phyloP scores from a whole-genome alignment of 1,140 invertebrate genomes.

The Drosophila rufa region DNA sequence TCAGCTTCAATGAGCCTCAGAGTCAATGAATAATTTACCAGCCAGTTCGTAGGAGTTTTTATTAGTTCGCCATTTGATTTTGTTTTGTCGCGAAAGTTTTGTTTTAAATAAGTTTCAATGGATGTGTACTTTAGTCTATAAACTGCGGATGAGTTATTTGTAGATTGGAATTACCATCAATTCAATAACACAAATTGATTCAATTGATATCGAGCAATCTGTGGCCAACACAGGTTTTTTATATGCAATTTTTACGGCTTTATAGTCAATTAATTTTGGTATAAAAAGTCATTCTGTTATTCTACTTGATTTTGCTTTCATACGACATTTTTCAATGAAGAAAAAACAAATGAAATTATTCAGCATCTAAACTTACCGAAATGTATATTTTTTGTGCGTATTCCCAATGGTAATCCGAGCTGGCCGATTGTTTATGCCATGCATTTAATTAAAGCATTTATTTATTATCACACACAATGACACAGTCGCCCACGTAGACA shows the following conservation, averaged over 20 bases:
- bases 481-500: constrained; percentile 25
- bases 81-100: constrained; percentile 9
- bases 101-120: not conserved
- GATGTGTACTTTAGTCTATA: not conserved
- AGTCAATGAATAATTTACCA: constrained; percentile 44
- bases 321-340: constrained; percentile 6
- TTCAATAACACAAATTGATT: constrained; percentile 12
- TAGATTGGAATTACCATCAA: constrained; percentile 8
- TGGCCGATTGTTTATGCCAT: constrained; percentile 35
- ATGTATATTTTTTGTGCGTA: constrained; percentile 10
- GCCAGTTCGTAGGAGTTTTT: constrained; percentile 11
- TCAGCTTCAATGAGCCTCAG: constrained; percentile 23
- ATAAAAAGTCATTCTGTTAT: constrained; percentile 9
- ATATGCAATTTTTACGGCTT: not conserved
- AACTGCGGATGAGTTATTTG: not conserved
- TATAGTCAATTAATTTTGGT: constrained; percentile 25
- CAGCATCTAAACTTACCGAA: constrained; percentile 40
- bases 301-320: constrained; percentile 4
- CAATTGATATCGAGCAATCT: constrained; percentile 16
- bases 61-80: constrained; percentile 8
- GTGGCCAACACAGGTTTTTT: constrained; percentile 15
- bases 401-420: constrained; percentile 65
- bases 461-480: constrained; percentile 18
- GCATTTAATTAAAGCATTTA: constrained; percentile 59
- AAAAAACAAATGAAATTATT: constrained; percentile 16